phyloP scores from a whole-genome alignment of 2,797 vertebrate genomes.

The Notamacropus eugenii region DNA sequence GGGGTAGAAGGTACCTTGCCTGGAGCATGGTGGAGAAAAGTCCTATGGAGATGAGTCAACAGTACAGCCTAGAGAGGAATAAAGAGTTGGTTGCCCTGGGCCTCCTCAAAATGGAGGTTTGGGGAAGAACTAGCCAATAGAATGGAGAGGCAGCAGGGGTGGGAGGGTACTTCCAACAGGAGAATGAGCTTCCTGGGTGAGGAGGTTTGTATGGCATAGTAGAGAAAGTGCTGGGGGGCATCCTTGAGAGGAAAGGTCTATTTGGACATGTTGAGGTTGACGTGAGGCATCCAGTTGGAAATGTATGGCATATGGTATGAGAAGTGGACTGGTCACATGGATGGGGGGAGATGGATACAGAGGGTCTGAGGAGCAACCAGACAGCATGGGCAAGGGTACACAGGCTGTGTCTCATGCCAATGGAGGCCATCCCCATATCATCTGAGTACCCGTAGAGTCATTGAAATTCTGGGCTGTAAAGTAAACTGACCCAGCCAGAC shows the following conservation, averaged over 20 bases:
- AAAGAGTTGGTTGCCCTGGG: background rate
- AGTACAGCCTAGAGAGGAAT: background rate
- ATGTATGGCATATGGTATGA: background rate
- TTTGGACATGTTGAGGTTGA: background rate
- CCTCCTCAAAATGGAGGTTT: background rate
- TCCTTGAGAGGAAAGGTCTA: background rate
- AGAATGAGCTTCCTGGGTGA: background rate
- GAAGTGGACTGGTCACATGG: background rate
- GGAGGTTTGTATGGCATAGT: background rate
- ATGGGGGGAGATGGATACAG: background rate
- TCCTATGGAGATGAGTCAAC: background rate
- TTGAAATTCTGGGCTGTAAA: background rate
- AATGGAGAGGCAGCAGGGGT: background rate
- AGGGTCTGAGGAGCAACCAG: background rate
- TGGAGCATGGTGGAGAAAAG: background rate
- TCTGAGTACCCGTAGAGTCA: background rate
- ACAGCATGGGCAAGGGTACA: background rate
- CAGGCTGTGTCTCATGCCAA: background rate
- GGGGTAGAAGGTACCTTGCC: background rate
- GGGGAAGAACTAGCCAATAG: background rate
- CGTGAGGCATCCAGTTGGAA: background rate
- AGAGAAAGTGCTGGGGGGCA: background rate
- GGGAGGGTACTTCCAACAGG: background rate
- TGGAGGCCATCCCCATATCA: background rate
- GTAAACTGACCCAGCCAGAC: constrained; percentile 42